Evolutionary conservation across 2,113 vertebrate species (phyloP).

Genomic region (Anoura caudifer): DNA sequence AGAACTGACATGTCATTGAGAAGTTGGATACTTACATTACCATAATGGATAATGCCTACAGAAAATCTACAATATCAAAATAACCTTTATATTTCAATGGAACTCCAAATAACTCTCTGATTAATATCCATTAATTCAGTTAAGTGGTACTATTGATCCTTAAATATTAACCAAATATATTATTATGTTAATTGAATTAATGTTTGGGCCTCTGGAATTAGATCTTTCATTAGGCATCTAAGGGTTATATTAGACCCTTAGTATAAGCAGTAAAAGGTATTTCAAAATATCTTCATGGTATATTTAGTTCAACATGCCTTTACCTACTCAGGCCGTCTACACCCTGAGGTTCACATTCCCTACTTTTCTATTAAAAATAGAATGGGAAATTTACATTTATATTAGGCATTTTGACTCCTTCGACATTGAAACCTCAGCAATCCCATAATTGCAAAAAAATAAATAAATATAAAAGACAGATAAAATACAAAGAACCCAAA

Average conservation of each 20-base stretch:
- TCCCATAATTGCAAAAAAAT: not conserved
- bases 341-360: not conserved
- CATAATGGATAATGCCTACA: not conserved
- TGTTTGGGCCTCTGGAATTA: not conserved
- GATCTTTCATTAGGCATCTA: not conserved
- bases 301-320: not conserved
- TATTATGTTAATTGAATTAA: not conserved
- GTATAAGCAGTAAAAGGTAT: not conserved
- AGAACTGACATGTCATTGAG: not conserved
- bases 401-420: conserved; percentile 51
- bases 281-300: not conserved
- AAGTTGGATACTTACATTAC: not conserved
- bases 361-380: not conserved
- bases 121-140: not conserved
- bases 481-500: not conserved
- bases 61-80: not conserved
- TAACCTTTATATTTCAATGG: not conserved
- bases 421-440: conserved; percentile 28
- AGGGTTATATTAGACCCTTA: not conserved
- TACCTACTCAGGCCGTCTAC: not conserved
- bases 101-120: not conserved
- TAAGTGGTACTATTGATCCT: not conserved
- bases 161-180: not conserved
- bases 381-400: conserved; percentile 55
- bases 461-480: not conserved